phyloP scores from a whole-genome alignment of 1,140 invertebrate species.

The Paramacrobiotus metropolitanus region DNA sequence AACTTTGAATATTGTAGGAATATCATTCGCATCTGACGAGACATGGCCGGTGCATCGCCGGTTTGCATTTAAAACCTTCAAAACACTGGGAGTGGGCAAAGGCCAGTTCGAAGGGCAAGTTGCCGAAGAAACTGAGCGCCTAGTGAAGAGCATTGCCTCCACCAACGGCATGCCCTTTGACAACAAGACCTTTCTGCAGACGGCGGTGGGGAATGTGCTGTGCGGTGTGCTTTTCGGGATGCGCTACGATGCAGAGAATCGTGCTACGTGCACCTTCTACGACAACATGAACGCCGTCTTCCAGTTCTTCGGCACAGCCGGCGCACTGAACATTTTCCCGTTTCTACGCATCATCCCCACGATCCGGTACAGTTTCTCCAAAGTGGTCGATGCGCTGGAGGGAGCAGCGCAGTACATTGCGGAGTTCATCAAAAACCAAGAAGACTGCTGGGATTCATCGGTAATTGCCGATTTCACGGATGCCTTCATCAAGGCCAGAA shows the following conservation, averaged over 20 bases:
- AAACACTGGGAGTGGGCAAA: neutral
- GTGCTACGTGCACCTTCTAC: neutral
- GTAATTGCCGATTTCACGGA: neutral
- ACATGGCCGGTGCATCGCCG: neutral
- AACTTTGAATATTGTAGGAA: no score
- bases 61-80: conserved; percentile 1
- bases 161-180: neutral
- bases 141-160: neutral
- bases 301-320: neutral
- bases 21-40: neutral
- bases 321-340: neutral
- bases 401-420: neutral
- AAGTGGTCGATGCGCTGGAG: neutral
- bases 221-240: neutral
- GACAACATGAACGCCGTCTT: conserved; percentile 4
- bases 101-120: neutral
- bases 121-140: neutral
- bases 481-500: neutral
- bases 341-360: neutral
- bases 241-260: neutral
- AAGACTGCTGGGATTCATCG: neutral
- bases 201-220: neutral
- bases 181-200: neutral
- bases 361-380: neutral
- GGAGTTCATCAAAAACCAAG: neutral